phyloP scores from a whole-genome alignment of 1,140 invertebrate genomes.

The Tetraneura akinire region DNA sequence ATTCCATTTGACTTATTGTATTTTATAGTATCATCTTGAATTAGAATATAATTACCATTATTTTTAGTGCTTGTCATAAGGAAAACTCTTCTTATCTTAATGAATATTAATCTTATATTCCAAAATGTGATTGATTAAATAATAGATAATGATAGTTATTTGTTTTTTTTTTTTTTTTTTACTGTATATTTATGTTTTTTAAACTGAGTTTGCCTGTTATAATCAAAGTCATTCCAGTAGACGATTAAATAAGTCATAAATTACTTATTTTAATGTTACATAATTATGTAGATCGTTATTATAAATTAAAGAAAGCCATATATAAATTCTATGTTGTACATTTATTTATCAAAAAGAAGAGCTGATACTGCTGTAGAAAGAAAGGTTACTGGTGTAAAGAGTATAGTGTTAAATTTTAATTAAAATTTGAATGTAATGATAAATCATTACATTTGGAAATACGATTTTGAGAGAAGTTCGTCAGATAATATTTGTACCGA shows the following conservation, averaged over 20 bases:
- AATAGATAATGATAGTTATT: not conserved
- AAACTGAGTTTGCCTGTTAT: not conserved
- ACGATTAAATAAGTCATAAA: not conserved
- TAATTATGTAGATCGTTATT: constrained; percentile 3
- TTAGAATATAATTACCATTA: constrained; percentile 15
- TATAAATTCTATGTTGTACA: too few relatives aligned
- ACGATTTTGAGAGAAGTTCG: too few relatives aligned
- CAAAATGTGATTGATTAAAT: constrained; percentile 6
- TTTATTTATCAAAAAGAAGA: too few relatives aligned
- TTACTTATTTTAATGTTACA: not conserved
- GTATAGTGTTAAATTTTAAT: too few relatives aligned
- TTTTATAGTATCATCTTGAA: not conserved
- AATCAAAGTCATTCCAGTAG: constrained; percentile 33
- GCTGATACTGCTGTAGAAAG: too few relatives aligned
- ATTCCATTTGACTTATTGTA: not conserved
- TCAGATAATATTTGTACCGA: too few relatives aligned
- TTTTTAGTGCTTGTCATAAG: not conserved
- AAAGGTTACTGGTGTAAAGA: too few relatives aligned
- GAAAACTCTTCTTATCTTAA: too few relatives aligned
- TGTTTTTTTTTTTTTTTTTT: not conserved
- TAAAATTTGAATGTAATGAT: too few relatives aligned
- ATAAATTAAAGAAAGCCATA: not conserved
- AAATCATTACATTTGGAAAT: too few relatives aligned
- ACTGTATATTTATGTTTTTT: not conserved
- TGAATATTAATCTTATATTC: not conserved